These are phyloP conservation scores for Nemoura dubitans DNA, from an alignment of 2,888 invertebrate genomes.

Conservation along the genomic window DNA sequence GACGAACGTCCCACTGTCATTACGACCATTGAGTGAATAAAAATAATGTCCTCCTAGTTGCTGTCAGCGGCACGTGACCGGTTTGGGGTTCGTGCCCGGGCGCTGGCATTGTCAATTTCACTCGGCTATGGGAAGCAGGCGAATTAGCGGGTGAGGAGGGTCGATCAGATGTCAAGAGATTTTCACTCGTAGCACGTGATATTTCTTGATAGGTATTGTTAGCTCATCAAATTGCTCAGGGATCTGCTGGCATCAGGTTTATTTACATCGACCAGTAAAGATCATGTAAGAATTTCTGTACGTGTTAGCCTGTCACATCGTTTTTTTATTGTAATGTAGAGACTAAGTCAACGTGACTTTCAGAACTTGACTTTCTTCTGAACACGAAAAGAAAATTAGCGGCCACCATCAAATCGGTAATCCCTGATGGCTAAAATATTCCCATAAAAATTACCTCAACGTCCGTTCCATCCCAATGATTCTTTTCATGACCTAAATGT, in stretches of 20 bases:
- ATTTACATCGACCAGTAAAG: background rate
- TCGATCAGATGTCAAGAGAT: constrained; percentile 13
- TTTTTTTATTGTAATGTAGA: no score
- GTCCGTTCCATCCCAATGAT: background rate
- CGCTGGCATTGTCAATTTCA: constrained; percentile 44
- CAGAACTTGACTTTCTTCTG: no score
- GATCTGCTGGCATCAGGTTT: background rate
- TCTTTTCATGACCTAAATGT: background rate
- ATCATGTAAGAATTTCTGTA: background rate
- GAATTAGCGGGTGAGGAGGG: constrained; percentile 40
- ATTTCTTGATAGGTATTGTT: background rate
- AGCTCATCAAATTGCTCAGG: background rate
- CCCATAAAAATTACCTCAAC: no score
- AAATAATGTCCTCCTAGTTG: constrained; percentile 22
- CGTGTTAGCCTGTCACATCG: no score
- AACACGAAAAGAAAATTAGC: no score
- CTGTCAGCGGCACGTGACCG: constrained; percentile 37
- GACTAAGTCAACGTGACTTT: no score
- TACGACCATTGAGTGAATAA: constrained; percentile 8
- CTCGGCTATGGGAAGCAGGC: constrained; percentile 24
- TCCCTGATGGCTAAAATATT: no score
- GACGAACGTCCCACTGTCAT: constrained; percentile 18
- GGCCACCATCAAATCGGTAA: no score
- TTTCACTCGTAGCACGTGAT: background rate
- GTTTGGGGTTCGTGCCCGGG: constrained; percentile 44